Evolutionary conservation across 2,888 invertebrate genomes (phyloP).

Genomic region (Athalia rosae): DNA sequence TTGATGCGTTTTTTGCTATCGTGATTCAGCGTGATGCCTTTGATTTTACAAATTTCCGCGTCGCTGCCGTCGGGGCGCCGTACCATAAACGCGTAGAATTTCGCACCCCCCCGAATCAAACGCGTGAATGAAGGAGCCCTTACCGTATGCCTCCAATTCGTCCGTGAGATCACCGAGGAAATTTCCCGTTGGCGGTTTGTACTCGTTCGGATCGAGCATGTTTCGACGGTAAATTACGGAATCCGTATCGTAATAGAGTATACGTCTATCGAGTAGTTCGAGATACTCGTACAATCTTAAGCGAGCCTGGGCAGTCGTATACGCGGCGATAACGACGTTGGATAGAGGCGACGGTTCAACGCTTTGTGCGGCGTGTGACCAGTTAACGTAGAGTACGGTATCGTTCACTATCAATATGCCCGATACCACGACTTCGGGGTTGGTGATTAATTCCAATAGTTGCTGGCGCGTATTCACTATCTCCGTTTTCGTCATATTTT

Average conservation of each 20-base stretch:
- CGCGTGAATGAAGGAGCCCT: conserved; percentile 59
- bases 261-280: conserved; percentile 57
- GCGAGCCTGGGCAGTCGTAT: conserved; percentile 42
- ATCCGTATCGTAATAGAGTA: conserved; percentile 68
- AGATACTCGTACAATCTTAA: conserved; percentile 47
- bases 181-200: conserved; percentile 55
- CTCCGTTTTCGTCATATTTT: too few species aligned
- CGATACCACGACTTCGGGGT: too few species aligned
- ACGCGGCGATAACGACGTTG: conserved; percentile 49
- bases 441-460: too few species aligned
- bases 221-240: conserved; percentile 58
- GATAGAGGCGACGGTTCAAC: conserved; percentile 39
- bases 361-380: not conserved
- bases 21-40: conserved; percentile 57
- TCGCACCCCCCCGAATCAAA: conserved; percentile 66
- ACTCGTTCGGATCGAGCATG: too few species aligned
- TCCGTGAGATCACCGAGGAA: conserved; percentile 50
- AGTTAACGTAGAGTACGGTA: too few species aligned
- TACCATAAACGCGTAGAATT: conserved; percentile 57
- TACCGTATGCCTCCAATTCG: conserved; percentile 60
- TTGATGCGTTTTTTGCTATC: too few species aligned
- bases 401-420: too few species aligned
- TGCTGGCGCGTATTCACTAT: too few species aligned
- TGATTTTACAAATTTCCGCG: conserved; percentile 54
- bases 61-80: conserved; percentile 11